Evolutionary conservation across 2,888 invertebrate genomes (phyloP).

Genomic region (Diarsia rubi): DNA sequence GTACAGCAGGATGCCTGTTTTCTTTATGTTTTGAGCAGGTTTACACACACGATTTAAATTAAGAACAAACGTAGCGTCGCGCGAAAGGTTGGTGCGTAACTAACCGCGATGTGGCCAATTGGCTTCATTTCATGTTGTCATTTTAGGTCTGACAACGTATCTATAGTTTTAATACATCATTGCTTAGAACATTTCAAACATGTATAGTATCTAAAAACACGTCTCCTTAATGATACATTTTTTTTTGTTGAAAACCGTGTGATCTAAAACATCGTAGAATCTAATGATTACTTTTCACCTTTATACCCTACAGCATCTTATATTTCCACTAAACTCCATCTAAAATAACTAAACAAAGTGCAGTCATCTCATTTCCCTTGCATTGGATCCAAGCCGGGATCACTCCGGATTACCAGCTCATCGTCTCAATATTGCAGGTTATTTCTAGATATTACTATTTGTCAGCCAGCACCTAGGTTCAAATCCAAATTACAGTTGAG

Average conservation of each 20-base stretch:
- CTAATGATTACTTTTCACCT: not conserved
- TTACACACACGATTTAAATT: too few relatives aligned
- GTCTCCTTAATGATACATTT: not conserved
- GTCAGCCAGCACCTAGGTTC: not conserved
- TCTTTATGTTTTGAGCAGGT: too few relatives aligned
- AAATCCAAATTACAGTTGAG: constrained; percentile 35
- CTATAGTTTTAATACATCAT: too few relatives aligned
- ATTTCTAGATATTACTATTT: constrained; percentile 35
- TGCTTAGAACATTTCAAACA: too few relatives aligned
- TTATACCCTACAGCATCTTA: not conserved
- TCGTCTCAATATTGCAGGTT: constrained; percentile 35
- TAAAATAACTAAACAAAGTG: constrained; percentile 21
- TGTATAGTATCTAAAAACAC: not conserved
- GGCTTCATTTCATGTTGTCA: too few relatives aligned
- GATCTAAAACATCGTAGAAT: not conserved
- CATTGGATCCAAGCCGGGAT: constrained; percentile 42
- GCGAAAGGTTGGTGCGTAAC: too few relatives aligned
- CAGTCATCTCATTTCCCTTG: constrained; percentile 51
- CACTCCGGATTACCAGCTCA: constrained; percentile 44
- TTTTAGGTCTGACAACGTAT: too few relatives aligned
- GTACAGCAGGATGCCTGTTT: too few relatives aligned
- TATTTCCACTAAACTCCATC: constrained; percentile 14
- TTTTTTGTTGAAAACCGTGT: not conserved
- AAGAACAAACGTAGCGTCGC: too few relatives aligned
- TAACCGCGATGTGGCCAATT: too few relatives aligned